Evolutionary conservation across 2,113 vertebrate species (phyloP), one percentile per base, ranked within the genome.

Genomic region (Myotis lucifugus): DNA sequence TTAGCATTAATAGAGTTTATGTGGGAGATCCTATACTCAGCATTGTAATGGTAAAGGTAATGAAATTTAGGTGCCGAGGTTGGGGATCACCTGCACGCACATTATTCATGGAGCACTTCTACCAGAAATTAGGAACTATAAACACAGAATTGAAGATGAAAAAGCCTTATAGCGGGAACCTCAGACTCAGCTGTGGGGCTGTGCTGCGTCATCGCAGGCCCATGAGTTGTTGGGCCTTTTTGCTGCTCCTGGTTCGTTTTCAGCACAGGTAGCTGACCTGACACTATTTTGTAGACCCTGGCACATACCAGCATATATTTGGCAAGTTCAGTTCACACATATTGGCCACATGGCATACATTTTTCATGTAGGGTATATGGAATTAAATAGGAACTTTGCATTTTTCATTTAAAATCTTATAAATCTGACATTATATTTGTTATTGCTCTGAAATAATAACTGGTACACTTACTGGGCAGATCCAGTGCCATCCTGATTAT

Each of bases 11-110:
- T 66, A 84, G 42, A 64, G 1, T 69, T 88, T 72, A 81, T 96
- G 34, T 11, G 21, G 90, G 59, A 85, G 70, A 96, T 54, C 70
- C 21, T 95, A 4, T 96, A 72, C 93, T 97, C 70, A 59, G 42
- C 40, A n/a, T 42, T 76, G 76, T 95, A 94, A 90, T 64, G 84
- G 27, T 59, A 91, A 95, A 84, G 61, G 18, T 95, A 90, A 78
- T 97, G 79, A 83, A 93, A 94, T 85, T 54, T 95, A 67, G 37
- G 96, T 94, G 10, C 0, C 18, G 12, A 34, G 32, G 32, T 70
- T 90, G 17, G 46, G 14, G 85, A 90, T 72, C 86, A 84, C 64
- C 50, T 93, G 84, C 23, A 84, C n/a, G 27, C 29, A 4, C 52
- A 42, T 59, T 88, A 46, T 10, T 37, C 76, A 85, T 19, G 23